Conservation (phyloP, 2,888 invertebrate genomes). For the Cerastis rubricosa region DNA sequence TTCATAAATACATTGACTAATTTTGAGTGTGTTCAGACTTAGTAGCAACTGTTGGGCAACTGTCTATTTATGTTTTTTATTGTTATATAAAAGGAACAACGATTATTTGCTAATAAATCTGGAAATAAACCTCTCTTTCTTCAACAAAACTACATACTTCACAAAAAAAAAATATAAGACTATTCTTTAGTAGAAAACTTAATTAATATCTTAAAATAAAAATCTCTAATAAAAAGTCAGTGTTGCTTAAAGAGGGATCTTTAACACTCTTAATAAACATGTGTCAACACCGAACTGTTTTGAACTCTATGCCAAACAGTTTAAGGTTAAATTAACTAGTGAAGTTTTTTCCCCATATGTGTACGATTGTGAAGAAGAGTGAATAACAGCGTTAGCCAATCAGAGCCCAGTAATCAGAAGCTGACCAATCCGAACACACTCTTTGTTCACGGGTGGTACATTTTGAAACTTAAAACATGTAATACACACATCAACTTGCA, state of each 20-base stretch:
- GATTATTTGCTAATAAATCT: constrained; percentile 11
- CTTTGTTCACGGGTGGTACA: constrained; percentile 66
- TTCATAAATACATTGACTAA: constrained; percentile 67
- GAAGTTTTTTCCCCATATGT: not conserved
- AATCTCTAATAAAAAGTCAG: constrained; percentile 24
- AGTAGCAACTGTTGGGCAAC: constrained; percentile 34
- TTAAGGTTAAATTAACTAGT: not conserved
- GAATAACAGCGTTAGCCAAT: constrained; percentile 6
- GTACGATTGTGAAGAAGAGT: not conserved
- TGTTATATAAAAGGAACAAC: not conserved
- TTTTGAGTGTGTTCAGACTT: constrained; percentile 64
- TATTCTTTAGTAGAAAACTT: not conserved
- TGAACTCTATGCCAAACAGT: not conserved
- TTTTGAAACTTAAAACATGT: constrained; percentile 49
- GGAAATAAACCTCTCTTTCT: not conserved
- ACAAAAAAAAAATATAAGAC: not conserved
- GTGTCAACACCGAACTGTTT: not conserved
- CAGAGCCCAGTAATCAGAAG: constrained; percentile 21
- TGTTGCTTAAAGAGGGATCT: not conserved
- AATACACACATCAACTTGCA: not conserved
- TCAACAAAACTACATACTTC: constrained; percentile 8
- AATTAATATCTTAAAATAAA: not conserved
- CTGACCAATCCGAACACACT: constrained; percentile 60
- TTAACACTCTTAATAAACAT: not conserved
- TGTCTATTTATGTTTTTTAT: not conserved